These are phyloP conservation scores for Myrmecophaga tridactyla DNA, from an alignment of 2,113 vertebrate genomes.

Conservation along the genomic window DNA sequence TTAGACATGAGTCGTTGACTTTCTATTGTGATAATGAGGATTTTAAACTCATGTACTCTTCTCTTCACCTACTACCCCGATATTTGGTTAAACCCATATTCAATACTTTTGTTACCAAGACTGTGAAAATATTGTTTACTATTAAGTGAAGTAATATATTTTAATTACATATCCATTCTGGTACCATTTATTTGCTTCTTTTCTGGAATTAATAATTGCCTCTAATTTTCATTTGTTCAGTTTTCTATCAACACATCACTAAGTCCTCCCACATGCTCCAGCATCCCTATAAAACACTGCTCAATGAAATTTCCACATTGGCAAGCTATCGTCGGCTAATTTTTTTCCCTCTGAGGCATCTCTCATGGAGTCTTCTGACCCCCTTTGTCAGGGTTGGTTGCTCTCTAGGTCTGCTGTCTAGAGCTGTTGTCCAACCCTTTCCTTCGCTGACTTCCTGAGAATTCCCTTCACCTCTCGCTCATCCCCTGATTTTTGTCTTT, in stretches of 20 bases:
- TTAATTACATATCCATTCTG: slow-evolving; percentile 23
- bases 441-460: background rate
- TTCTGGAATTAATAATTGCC: slow-evolving; percentile 3
- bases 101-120: background rate
- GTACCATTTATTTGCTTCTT: background rate
- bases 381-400: background rate
- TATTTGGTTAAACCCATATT: background rate
- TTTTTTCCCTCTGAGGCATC: background rate
- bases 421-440: background rate
- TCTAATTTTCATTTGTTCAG: slow-evolving; percentile 31
- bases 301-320: background rate
- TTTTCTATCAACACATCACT: background rate
- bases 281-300: background rate
- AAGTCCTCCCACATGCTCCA: background rate
- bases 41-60: background rate
- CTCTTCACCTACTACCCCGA: background rate
- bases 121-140: background rate
- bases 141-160: background rate
- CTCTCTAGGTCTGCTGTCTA: background rate
- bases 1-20: background rate
- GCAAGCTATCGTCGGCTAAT: background rate
- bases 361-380: background rate
- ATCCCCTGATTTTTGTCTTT: background rate
- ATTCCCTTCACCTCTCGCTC: background rate
- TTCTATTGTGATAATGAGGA: background rate